Conservation (phyloP, 2,113 vertebrate genomes). For the Hippolais icterina region DNA sequence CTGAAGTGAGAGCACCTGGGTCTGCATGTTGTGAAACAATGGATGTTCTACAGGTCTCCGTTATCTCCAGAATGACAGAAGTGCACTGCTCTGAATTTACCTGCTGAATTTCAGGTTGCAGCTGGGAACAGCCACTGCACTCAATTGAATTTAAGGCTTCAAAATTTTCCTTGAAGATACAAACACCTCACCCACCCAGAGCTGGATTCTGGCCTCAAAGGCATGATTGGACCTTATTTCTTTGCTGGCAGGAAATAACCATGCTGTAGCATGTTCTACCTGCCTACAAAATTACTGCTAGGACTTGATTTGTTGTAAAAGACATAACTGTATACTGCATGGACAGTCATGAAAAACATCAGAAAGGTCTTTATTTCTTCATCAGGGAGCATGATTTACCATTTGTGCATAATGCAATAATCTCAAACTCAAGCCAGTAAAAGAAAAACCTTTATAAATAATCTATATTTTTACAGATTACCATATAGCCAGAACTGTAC, state of each 20-base stretch:
- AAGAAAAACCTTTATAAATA: constrained; percentile 31
- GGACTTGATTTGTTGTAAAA: constrained; percentile 39
- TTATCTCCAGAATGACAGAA: neutral
- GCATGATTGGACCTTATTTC: constrained; percentile 24
- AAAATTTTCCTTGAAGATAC: neutral
- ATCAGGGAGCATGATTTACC: constrained; percentile 37
- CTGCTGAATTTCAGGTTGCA: neutral
- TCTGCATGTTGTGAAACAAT: fast-evolving
- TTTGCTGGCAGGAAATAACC: neutral
- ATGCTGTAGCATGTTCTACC: neutral
- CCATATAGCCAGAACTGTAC: constrained; percentile 11
- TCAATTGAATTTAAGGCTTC: neutral
- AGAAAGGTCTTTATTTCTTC: constrained; percentile 64
- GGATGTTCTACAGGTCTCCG: fast-evolving
- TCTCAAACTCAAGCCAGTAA: neutral
- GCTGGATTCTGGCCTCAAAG: constrained; percentile 11
- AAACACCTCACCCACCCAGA: neutral
- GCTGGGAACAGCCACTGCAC: neutral
- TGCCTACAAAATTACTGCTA: neutral
- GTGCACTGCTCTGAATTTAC: neutral
- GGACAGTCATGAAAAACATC: constrained; percentile 29
- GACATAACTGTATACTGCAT: neutral
- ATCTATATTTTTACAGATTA: neutral
- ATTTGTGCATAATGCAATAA: constrained; percentile 32
- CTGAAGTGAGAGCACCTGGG: neutral